These are phyloP conservation scores for Acanthosepion pharaonis DNA, from an alignment of 2,888 invertebrate species.

Conservation along the genomic window DNA sequence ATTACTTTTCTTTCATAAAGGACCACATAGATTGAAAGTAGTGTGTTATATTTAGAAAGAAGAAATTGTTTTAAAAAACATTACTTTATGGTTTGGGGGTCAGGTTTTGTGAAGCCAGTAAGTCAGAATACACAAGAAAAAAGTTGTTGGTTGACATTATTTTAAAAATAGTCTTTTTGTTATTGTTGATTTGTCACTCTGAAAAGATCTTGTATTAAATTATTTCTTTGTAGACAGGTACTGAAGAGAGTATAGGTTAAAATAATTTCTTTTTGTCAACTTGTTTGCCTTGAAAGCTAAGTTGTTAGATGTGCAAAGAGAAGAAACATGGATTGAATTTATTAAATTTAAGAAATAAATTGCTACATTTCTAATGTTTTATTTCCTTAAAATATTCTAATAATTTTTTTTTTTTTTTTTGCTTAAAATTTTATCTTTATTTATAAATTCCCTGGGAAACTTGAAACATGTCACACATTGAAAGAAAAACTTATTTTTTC, in stretches of 20 bases:
- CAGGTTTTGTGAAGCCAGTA: background rate
- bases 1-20: no score
- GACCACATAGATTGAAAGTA: no score
- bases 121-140: background rate
- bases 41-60: no score
- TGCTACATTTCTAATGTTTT: background rate
- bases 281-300: background rate
- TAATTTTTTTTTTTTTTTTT: no score
- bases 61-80: no score
- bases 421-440: no score
- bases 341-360: background rate
- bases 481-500: no score
- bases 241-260: background rate
- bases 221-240: background rate
- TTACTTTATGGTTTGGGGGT: background rate
- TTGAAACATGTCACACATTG: no score
- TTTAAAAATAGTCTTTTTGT: background rate
- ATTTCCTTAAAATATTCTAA: background rate
- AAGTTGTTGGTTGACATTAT: background rate
- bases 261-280: background rate
- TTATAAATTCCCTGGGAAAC: no score
- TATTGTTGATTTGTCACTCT: background rate
- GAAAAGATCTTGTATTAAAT: background rate
- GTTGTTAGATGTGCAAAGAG: background rate
- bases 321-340: background rate